Evolutionary conservation across 2,113 vertebrate species (phyloP).

Genomic region (Peromyscus maniculatus): DNA sequence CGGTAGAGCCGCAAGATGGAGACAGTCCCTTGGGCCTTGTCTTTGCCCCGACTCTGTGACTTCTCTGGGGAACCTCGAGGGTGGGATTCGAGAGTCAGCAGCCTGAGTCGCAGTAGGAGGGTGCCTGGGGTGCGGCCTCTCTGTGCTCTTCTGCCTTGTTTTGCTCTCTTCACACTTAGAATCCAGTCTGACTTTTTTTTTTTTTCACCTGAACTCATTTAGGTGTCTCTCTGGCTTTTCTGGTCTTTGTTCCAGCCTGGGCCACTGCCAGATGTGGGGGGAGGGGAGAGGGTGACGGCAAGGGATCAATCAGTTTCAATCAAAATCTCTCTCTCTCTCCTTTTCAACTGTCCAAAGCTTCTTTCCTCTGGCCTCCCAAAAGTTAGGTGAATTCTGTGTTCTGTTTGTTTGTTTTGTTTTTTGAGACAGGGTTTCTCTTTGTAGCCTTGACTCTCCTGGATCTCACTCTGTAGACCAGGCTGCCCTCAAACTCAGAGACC

Average conservation of each 20-base stretch:
- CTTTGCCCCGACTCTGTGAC: neutral
- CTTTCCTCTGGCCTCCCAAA: neutral
- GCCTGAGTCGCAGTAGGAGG: slow-evolving; percentile 48
- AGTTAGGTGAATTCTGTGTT: neutral
- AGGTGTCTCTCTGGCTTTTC: slow-evolving; percentile 16
- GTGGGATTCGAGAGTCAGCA: neutral
- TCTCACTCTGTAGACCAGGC: neutral
- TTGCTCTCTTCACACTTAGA: slow-evolving; percentile 40
- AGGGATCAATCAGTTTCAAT: neutral
- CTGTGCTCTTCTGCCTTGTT: neutral
- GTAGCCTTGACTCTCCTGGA: neutral
- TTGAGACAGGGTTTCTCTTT: neutral
- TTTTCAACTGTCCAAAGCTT: neutral
- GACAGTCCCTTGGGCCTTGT: neutral
- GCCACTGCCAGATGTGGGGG: neutral
- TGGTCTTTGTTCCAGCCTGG: neutral
- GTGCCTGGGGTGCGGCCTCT: neutral
- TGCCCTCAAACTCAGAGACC: neutral
- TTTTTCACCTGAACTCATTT: neutral
- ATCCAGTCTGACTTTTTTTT: slow-evolving; percentile 9
- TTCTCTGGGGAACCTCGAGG: slow-evolving; percentile 18
- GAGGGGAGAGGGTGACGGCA: neutral
- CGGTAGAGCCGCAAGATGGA: neutral
- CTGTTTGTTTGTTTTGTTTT: neutral
- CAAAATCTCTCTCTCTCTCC: neutral